These are phyloP conservation scores for Brachionus rubens DNA, from an alignment of 1,140 invertebrate genomes.

Conservation along the genomic window DNA sequence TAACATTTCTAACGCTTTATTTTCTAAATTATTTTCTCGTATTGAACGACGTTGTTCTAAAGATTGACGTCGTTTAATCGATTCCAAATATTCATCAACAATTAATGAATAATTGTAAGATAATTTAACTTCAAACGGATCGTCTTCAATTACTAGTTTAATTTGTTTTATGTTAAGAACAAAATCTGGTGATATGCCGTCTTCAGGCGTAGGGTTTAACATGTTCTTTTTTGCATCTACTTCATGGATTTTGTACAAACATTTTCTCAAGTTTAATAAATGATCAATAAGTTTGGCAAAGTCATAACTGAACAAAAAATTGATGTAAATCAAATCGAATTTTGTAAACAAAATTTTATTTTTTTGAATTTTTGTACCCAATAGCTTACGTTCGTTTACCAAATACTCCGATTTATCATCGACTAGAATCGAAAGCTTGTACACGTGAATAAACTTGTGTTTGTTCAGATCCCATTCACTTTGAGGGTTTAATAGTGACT, in stretches of 20 bases:
- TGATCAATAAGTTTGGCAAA: conserved; percentile 41
- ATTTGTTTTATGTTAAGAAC: conserved; percentile 24
- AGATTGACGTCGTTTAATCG: conserved; percentile 20
- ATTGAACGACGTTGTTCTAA: conserved; percentile 30
- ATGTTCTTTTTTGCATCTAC: neutral
- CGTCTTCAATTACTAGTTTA: conserved; percentile 41
- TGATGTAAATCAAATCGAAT: neutral
- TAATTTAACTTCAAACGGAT: conserved; percentile 38
- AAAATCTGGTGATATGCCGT: neutral
- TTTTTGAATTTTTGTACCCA: neutral
- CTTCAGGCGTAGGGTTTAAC: neutral
- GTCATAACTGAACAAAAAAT: conserved; percentile 35
- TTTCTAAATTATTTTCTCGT: conserved; percentile 39
- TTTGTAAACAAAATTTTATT: conserved; percentile 23
- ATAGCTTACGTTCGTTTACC: neutral
- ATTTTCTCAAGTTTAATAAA: conserved; percentile 37
- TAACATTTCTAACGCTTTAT: conserved; percentile 9
- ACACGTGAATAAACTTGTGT: neutral
- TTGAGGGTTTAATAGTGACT: neutral
- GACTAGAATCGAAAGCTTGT: neutral
- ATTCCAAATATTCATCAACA: conserved; percentile 3
- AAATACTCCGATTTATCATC: conserved; percentile 4
- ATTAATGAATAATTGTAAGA: conserved; percentile 28
- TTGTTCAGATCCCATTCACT: neutral
- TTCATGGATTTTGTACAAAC: conserved; percentile 17